phyloP scores from a whole-genome alignment of 2,797 vertebrate species.

The Phyllotis vaccarum region DNA sequence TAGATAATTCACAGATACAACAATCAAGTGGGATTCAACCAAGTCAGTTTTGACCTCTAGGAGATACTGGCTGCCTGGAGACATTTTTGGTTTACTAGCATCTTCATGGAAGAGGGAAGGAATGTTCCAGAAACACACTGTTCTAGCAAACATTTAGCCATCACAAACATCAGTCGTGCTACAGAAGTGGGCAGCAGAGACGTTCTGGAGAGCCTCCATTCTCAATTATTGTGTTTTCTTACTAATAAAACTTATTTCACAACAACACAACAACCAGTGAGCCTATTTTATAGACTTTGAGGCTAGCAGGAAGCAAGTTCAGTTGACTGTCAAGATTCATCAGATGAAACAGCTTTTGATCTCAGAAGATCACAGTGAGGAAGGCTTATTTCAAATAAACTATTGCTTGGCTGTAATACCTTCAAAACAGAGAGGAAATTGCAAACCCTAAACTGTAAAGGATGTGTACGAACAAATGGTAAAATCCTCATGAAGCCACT shows the following conservation, averaged over 20 bases:
- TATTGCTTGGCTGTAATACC: neutral
- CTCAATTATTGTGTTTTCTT: constrained; percentile 23
- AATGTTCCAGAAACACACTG: neutral
- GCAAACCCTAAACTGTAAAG: constrained; percentile 7
- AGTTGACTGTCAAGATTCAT: neutral
- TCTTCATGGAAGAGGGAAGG: neutral
- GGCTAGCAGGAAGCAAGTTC: neutral
- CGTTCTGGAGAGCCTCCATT: neutral
- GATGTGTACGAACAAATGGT: neutral
- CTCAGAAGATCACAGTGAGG: neutral
- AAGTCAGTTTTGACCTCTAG: neutral
- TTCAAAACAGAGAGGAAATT: constrained; percentile 32
- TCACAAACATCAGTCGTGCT: neutral
- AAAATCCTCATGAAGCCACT: neutral
- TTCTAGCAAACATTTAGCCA: neutral
- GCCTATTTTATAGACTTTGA: neutral
- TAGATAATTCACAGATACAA: neutral
- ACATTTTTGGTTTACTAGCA: neutral
- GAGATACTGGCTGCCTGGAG: neutral
- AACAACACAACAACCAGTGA: neutral
- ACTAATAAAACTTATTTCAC: constrained; percentile 31
- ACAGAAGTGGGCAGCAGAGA: neutral
- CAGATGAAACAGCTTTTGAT: neutral
- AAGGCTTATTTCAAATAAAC: neutral
- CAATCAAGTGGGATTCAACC: neutral